Conservation (phyloP, 2,797 vertebrate genomes). For the Meriones psammophilus region DNA sequence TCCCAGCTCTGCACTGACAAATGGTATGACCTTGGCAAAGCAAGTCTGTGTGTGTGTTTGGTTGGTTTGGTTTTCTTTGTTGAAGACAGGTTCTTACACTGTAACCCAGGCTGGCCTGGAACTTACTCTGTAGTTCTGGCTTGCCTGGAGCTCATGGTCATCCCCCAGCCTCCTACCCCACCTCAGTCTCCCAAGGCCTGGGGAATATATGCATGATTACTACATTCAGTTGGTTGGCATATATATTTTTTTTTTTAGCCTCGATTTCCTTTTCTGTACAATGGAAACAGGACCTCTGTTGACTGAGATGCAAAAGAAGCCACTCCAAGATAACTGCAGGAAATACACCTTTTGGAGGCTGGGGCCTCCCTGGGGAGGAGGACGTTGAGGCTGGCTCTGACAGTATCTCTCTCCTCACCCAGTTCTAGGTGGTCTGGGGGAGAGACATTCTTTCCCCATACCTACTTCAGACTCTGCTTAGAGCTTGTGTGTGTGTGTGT, state of each 20-base stretch:
- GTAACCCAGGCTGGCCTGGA: not conserved
- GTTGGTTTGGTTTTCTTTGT: not conserved
- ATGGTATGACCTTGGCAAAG: conserved; percentile 20
- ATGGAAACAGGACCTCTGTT: not conserved
- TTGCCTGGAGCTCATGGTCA: not conserved
- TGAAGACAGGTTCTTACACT: not conserved
- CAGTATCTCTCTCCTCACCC: not conserved
- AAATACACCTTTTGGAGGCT: not conserved
- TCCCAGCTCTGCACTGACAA: conserved; percentile 4
- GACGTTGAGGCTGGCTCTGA: not conserved
- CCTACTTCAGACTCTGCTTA: not conserved
- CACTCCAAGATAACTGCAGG: not conserved
- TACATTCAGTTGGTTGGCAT: not conserved
- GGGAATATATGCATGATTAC: not conserved
- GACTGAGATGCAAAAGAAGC: not conserved
- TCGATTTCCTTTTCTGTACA: conserved; percentile 53
- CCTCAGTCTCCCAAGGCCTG: not conserved
- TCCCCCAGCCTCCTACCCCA: too few relatives aligned
- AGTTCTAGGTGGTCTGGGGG: not conserved
- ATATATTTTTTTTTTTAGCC: conserved; percentile 36
- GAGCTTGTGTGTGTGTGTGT: too few relatives aligned
- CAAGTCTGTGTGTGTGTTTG: not conserved
- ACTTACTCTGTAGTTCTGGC: not conserved
- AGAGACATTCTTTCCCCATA: not conserved
- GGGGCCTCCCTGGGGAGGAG: not conserved